Percentiles rank a stretch among this genome's conserved stretches.
These are phyloP conservation scores for Lota lota DNA, from an alignment of 2,113 vertebrate genomes.

Conservation along the genomic window DNA sequence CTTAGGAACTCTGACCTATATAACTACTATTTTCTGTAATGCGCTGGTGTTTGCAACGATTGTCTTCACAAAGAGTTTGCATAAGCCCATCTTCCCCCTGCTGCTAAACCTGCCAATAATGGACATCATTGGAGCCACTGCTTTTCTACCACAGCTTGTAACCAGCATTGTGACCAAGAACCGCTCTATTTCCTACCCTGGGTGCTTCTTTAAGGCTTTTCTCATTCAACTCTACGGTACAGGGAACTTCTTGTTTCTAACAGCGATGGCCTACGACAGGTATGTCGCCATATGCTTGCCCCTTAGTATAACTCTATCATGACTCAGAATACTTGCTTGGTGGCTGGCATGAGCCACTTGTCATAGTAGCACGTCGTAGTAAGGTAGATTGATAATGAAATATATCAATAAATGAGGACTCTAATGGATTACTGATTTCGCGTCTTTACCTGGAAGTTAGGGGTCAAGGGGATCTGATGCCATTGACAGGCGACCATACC, in stretches of 20 bases:
- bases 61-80: constrained; percentile 42
- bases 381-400: too few species aligned
- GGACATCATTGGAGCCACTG: constrained; percentile 56
- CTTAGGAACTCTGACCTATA: constrained; percentile 44
- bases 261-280: constrained; percentile 64
- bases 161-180: constrained; percentile 44
- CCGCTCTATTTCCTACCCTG: constrained; percentile 47
- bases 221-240: constrained; percentile 54
- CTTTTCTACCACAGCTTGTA: constrained; percentile 58
- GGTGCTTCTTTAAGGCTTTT: constrained; percentile 54
- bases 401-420: too few species aligned
- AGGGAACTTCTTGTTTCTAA: constrained; percentile 52
- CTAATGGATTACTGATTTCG: too few species aligned
- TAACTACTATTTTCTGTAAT: constrained; percentile 52
- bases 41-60: constrained; percentile 49
- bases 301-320: constrained; percentile 58
- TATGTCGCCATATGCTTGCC: constrained; percentile 65
- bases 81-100: constrained; percentile 66
- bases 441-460: too few species aligned
- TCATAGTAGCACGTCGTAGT: too few species aligned
- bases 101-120: constrained; percentile 60
- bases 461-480: too few species aligned
- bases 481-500: too few species aligned
- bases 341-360: too few species aligned
- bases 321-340: constrained; percentile 22